Evolutionary conservation across 2,797 vertebrate genomes (phyloP).

Genomic region (Coluber constrictor): DNA sequence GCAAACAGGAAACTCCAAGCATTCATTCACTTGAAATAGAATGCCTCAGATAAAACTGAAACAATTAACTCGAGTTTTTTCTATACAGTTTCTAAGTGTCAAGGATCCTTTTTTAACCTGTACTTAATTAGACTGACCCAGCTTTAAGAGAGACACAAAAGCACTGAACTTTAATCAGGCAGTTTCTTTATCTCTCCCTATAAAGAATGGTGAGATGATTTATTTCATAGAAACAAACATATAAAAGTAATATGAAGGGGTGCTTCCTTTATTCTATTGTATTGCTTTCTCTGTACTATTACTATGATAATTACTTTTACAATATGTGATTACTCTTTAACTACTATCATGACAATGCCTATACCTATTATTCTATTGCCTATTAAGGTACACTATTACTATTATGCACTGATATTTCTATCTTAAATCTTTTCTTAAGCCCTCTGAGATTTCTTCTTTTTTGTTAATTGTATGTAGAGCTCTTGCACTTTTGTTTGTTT

Average conservation of each 20-base stretch:
- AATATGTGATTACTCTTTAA: background rate
- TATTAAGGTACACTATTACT: background rate
- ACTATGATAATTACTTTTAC: background rate
- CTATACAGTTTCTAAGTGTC: background rate
- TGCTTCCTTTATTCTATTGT: background rate
- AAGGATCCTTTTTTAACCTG: background rate
- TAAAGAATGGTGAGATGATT: background rate
- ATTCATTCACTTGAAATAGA: constrained; percentile 26
- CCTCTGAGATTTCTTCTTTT: background rate
- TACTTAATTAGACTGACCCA: background rate
- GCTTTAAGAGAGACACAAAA: background rate
- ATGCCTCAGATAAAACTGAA: constrained; percentile 35
- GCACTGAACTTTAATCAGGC: background rate
- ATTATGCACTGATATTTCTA: background rate
- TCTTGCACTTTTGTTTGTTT: background rate
- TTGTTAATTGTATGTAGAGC: background rate
- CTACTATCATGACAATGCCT: background rate
- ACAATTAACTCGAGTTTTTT: constrained; percentile 4
- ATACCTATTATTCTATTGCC: background rate
- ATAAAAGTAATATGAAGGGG: background rate
- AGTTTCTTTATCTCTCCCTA: background rate
- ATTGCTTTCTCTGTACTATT: background rate
- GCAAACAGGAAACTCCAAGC: background rate
- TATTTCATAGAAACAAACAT: background rate
- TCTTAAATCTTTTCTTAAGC: background rate